Conservation (phyloP, 1,140 invertebrate genomes). For the Aphaenogaster floridana region DNA sequence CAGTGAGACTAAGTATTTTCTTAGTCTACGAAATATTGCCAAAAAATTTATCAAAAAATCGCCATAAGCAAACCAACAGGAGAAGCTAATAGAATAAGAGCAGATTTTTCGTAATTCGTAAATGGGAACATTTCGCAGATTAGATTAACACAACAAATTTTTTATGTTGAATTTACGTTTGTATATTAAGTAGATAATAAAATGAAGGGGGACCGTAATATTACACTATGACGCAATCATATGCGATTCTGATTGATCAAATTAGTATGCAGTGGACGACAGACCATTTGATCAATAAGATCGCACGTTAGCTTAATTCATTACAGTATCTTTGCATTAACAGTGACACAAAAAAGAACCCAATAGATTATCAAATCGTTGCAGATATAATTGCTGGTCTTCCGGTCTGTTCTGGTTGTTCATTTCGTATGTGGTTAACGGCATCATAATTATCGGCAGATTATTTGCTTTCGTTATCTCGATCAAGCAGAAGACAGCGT, state of each 20-base stretch:
- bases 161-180: too few species aligned
- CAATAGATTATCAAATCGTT: conserved; percentile 51
- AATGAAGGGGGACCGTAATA: conserved; percentile 53
- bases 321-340: conserved; percentile 10
- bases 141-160: too few species aligned
- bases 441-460: conserved; percentile 8
- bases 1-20: too few species aligned
- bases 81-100: too few species aligned
- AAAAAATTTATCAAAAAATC: too few species aligned
- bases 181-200: conserved; percentile 56
- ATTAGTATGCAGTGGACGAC: conserved; percentile 48
- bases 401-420: conserved; percentile 21
- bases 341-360: conserved; percentile 59
- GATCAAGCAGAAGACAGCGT: conserved; percentile 15
- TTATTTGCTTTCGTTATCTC: conserved; percentile 36
- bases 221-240: conserved; percentile 64
- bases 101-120: too few species aligned
- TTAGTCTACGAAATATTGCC: too few species aligned
- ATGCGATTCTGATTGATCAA: conserved; percentile 63
- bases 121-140: too few species aligned
- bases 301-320: conserved; percentile 58
- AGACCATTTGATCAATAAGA: conserved; percentile 41
- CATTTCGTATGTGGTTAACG: conserved; percentile 30
- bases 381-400: conserved; percentile 41
- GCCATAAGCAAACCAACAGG: too few species aligned